Base-by-base conservation (phyloP, 2,113 vertebrate species). In the Brienomyrus longianalis region DNA sequence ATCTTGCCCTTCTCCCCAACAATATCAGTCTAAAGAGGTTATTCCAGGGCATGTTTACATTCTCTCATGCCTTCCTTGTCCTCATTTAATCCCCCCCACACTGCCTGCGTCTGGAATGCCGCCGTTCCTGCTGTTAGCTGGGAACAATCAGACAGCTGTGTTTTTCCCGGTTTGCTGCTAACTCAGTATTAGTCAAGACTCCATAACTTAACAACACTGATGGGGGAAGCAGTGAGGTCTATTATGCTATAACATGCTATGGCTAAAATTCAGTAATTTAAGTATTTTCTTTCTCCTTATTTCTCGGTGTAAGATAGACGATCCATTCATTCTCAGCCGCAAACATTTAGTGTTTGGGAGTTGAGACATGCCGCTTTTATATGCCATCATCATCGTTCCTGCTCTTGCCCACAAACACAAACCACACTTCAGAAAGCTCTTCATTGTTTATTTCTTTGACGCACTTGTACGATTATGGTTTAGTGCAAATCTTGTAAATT, bases 1-100 rank as follows among this genome's bases (percentile, higher is more conserved):
- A 97, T 96, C 95, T 96, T 92, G 86, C 93, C 93, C 93, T 93
- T 93, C 94, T 93, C 93, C 27, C 21, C 91, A 87, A 47, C 86
- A 91, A 90, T 93, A 88, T 94, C 89, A 88, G 92, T 86, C 92
- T 95, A 89, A 94, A 94, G 93, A 92, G 90, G 91, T 96, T 96
- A 92, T 91, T 94, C 94, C 96, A 93, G 95, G 95, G 93, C 93
- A 91, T 90, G 91, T 31, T 94, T 95, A 91, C 86, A 92, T 93
- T 93, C 92, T 27, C 52, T 89, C 8, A 91, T 94, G 92, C 94
- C 94, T 94, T 92, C 6, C 19, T 19, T 35, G 31, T 80, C 74
- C 17, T 39, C 74, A 17, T 43, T 80, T 80, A 35, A 39, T 77
- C 35, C 31, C 74, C 27, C 74, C 27, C 31, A 1, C 17, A 1